Base-by-base conservation (phyloP, 1,140 invertebrate species). In the Drosophila punjabiensis region DNA sequence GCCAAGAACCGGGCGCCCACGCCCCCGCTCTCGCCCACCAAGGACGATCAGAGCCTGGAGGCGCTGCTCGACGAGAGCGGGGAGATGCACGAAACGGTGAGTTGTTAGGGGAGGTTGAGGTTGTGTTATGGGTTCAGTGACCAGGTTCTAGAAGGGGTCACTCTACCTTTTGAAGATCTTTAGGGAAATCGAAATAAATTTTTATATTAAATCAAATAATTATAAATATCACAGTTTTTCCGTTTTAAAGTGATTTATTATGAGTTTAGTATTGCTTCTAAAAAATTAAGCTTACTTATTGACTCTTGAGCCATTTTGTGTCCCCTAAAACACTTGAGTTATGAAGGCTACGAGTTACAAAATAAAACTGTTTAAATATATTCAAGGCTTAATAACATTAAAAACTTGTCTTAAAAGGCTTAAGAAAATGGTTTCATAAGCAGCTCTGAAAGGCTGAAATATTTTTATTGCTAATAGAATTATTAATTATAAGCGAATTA, bases 81-180 rank as follows among this genome's bases (percentile, higher is more conserved):
- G 18, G 92, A 93, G 73, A 93, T 93, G 92, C 92, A 93, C 30
- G 92, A 93, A 89, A 93, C 92, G 92, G 92, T 93, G 87, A 93
- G 92, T 85, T 58, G 33, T 7, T 30, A 37, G 16, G n/a, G 52
- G n/a, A 10, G 24, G 0, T 16, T 9, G 1, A 41, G 35, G n/a
- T 39, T 39, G 3, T n/a, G 0, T 9, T 2, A 5, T 35, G 18
- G 1, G 30, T 33, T 32, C 16, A 28, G 8, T n/a, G 30, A 30
- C 2, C 8, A 33, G 3, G 11, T 3, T n/a, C 9, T 11, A 1
- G 0, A 20, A 3, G 10, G 11, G 7, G 8, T 20, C 32, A n/a
- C n/a, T 35, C 30, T 35, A 14, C 18, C 2, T 3, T 3, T 11
- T 13, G 4, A 2, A 20, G n/a, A 18, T 18, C 7, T 16, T 14